These are phyloP conservation scores for Sarcophaga peregrina DNA, from an alignment of 1,140 invertebrate species.

Conservation along the genomic window DNA sequence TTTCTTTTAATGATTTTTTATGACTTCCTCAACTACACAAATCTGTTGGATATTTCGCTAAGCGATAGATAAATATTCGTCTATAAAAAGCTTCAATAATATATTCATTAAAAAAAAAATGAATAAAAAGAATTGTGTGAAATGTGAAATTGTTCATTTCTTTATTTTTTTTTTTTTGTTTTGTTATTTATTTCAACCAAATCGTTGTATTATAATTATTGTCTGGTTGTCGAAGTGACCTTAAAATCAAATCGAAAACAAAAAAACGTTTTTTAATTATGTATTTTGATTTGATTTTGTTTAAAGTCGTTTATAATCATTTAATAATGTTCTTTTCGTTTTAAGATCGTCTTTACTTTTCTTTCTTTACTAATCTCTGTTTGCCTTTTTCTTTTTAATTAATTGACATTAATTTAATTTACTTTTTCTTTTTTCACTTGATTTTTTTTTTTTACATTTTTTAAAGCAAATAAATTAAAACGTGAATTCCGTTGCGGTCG, in stretches of 20 bases:
- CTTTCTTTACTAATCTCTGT: no score
- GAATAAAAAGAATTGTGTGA: background rate
- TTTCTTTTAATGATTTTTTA: background rate
- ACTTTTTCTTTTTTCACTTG: background rate
- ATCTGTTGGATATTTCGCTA: no score
- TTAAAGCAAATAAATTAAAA: constrained; percentile 6
- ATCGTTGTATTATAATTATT: background rate
- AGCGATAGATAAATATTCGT: no score
- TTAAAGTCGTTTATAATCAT: background rate
- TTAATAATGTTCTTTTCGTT: background rate
- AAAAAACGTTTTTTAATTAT: background rate
- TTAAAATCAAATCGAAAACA: background rate
- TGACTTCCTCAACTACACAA: background rate
- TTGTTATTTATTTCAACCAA: constrained; percentile 1
- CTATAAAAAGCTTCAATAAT: background rate
- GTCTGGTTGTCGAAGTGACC: background rate
- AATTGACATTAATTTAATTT: background rate
- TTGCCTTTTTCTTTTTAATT: no score
- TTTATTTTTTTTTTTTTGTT: background rate
- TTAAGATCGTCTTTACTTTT: background rate
- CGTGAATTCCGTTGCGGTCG: background rate
- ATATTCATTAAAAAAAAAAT: background rate
- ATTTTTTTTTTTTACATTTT: background rate
- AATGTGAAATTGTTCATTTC: background rate
- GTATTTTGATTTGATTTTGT: constrained; percentile 3